Base-by-base conservation (phyloP, 2,888 invertebrate genomes). In the Apotomis betuletana region DNA sequence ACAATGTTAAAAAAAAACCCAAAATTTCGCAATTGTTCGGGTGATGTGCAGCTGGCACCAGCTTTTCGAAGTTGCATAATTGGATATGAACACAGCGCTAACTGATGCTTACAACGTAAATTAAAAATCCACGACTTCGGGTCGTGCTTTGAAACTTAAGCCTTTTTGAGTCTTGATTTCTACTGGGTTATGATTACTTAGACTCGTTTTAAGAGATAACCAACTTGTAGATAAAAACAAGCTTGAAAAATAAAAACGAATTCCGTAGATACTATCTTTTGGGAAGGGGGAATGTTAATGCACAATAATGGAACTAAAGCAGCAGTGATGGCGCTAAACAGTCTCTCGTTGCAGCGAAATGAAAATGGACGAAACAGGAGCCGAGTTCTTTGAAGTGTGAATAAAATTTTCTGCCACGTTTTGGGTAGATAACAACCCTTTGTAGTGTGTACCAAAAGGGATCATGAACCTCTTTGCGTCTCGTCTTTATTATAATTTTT, bases 371-470 rank as follows among this genome's bases (percentile, higher is more conserved):
- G 54, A 36, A 54, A 59, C 58, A 46, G 54, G 67, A 54, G 12
- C 63, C 54, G 13, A 63, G 52, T 67, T 68, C 63, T 72, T 72
- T 72, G 68, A 72, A 68, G 67, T 68, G 58, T 27, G 59, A 72
- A 68, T 72, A 68, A 59, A 70, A 59, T 38, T 63, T 58, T 58
- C 67, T 46, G 58, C 15, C 54, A 36, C 59, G 57, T 49, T 68
- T 71, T 72, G 52, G 72, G 52, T 13, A 67, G 57, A 13, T 15
- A 54, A 27, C 65, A 38, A 15, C 72, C 72, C 68, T 72, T 72
- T 68, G 62, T 67, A 61, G 46, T 68, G 36, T 13, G 15, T 63
- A 44, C 38, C 62, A 46, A 59, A 71, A 72, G 63, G 63, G 46
- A 63, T 41, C 52, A 52, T 58, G 46, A 41, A 61, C 67, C 41